These are phyloP conservation scores for Dynastes hyllus DNA, from an alignment of 2,888 invertebrate species.

Conservation along the genomic window DNA sequence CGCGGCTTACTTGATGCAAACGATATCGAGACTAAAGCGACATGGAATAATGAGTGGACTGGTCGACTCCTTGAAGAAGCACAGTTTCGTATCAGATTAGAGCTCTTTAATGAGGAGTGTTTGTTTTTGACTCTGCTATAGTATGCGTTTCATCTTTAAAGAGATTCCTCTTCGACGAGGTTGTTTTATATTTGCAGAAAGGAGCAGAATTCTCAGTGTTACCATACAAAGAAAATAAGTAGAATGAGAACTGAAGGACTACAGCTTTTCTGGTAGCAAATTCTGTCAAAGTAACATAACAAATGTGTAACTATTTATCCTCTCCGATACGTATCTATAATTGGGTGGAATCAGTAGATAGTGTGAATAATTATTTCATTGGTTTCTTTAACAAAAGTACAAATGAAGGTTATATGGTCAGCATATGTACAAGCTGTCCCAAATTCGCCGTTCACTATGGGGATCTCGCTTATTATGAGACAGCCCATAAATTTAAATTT, in stretches of 20 bases:
- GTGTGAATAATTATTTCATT: no score
- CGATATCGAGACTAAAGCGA: constrained; percentile 62
- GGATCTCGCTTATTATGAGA: no score
- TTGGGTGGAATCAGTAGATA: background rate
- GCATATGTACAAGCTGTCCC: no score
- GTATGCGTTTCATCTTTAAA: constrained; percentile 9
- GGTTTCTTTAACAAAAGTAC: no score
- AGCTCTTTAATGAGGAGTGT: constrained; percentile 46
- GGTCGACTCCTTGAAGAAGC: constrained; percentile 37
- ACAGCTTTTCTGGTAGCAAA: background rate
- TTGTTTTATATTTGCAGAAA: background rate
- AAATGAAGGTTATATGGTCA: no score
- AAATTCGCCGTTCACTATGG: no score
- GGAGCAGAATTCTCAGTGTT: background rate
- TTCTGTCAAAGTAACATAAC: background rate
- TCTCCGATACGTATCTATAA: background rate
- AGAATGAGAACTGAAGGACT: no score
- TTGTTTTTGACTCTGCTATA: constrained; percentile 16
- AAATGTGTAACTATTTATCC: background rate
- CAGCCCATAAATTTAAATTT: no score
- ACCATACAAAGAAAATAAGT: background rate
- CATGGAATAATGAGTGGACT: constrained; percentile 60
- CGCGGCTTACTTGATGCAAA: constrained; percentile 61
- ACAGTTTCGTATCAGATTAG: constrained; percentile 48
- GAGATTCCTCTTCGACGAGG: constrained; percentile 49